Evolutionary conservation across 2,888 invertebrate genomes (phyloP).

Genomic region (Orthosia cruda): DNA sequence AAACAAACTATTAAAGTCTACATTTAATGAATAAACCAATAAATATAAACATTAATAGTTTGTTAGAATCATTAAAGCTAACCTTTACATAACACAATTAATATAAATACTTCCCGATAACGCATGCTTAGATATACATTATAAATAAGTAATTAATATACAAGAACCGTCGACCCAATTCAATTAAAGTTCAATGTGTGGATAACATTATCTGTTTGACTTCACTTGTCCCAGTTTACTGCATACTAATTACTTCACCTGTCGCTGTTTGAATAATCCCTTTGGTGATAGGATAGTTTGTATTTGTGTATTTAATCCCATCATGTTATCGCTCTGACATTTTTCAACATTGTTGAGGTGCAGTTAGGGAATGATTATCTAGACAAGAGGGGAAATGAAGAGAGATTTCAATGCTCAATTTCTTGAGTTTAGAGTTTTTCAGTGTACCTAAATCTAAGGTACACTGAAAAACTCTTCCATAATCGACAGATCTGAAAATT

Average conservation of each 20-base stretch:
- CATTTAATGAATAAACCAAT: no score
- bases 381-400: no score
- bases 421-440: no score
- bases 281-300: constrained; percentile 1
- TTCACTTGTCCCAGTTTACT: constrained; percentile 60
- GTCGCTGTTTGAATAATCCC: constrained; percentile 31
- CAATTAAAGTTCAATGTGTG: constrained; percentile 65
- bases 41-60: no score
- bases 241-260: constrained; percentile 55
- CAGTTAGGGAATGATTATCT: neutral
- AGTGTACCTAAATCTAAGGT: no score
- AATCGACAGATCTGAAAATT: neutral
- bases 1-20: neutral
- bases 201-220: constrained; percentile 62
- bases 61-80: neutral
- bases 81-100: constrained; percentile 36
- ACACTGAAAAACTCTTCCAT: no score
- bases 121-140: constrained; percentile 41
- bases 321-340: neutral
- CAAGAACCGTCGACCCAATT: constrained; percentile 60
- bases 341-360: neutral
- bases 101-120: constrained; percentile 37
- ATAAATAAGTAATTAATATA: constrained; percentile 65
- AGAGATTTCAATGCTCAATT: no score
- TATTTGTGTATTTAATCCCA: neutral